phyloP scores from a whole-genome alignment of 2,888 invertebrate genomes.

The Ectobius pallidus region DNA sequence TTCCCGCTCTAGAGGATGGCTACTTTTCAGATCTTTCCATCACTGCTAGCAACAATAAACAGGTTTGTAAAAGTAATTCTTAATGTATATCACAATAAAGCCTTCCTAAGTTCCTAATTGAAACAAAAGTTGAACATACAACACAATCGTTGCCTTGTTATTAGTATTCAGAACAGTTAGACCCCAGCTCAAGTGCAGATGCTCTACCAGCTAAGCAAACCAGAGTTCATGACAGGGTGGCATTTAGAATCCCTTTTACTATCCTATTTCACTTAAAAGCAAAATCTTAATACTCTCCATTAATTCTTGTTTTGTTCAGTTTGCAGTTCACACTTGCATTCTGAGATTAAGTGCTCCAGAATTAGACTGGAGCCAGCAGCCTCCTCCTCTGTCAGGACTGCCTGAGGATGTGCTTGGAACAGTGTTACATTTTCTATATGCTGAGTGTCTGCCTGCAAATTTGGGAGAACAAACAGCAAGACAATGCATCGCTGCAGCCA shows the following conservation, averaged over 20 bases:
- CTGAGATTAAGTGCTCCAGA: slow-evolving; percentile 62
- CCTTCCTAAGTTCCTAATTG: too few relatives aligned
- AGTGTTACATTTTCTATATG: slow-evolving; percentile 67
- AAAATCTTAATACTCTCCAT: too few relatives aligned
- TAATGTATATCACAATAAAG: too few relatives aligned
- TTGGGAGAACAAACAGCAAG: slow-evolving; percentile 64
- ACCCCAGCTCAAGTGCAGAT: too few relatives aligned
- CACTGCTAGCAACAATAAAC: slow-evolving; percentile 59
- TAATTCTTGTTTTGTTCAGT: too few relatives aligned
- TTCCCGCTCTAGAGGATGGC: slow-evolving; percentile 68
- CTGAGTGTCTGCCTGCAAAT: slow-evolving; percentile 66
- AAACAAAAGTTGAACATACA: too few relatives aligned
- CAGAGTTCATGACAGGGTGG: too few relatives aligned
- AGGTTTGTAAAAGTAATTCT: slow-evolving; percentile 55
- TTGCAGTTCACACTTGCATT: slow-evolving; percentile 63
- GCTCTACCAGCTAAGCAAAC: too few relatives aligned
- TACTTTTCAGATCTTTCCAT: slow-evolving; percentile 67
- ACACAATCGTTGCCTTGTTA: too few relatives aligned
- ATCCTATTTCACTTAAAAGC: too few relatives aligned
- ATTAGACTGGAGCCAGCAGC: slow-evolving; percentile 61
- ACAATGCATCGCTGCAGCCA: slow-evolving; percentile 60
- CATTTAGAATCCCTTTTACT: too few relatives aligned
- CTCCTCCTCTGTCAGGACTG: slow-evolving; percentile 63
- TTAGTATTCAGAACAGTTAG: too few relatives aligned
- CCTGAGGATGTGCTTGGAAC: slow-evolving; percentile 66